Evolutionary conservation across 2,113 vertebrate species (phyloP).

Genomic region (Cottus gobio): DNA sequence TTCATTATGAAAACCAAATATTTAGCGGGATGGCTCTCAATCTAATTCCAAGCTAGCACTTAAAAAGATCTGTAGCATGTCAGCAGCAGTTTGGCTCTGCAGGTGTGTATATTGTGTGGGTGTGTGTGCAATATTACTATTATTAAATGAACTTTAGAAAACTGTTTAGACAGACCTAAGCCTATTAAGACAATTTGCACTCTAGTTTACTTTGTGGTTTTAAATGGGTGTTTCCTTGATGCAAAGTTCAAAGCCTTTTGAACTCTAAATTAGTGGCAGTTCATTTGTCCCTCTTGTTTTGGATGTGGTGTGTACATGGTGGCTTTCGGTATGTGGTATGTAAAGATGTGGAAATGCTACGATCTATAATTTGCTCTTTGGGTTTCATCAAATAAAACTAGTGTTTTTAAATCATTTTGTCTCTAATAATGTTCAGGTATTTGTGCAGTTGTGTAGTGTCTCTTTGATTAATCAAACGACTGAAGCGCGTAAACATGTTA

Average conservation of each 20-base stretch:
- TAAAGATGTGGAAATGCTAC: constrained; percentile 58
- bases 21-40: constrained; percentile 54
- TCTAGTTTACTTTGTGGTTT: constrained; percentile 50
- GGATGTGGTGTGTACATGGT: constrained; percentile 54
- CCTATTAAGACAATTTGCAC: constrained; percentile 59
- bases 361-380: constrained; percentile 64
- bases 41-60: constrained; percentile 83
- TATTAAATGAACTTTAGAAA: constrained; percentile 66
- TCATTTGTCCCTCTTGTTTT: constrained; percentile 21
- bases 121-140: constrained; percentile 80
- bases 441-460: neutral
- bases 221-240: constrained; percentile 32
- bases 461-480: neutral
- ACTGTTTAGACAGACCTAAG: neutral
- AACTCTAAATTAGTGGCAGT: constrained; percentile 39
- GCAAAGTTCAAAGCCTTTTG: constrained; percentile 28
- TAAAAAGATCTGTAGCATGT: constrained; percentile 83
- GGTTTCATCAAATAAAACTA: constrained; percentile 71
- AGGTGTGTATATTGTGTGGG: constrained; percentile 56
- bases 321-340: constrained; percentile 56
- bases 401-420: constrained; percentile 54
- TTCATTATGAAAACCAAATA: constrained; percentile 57
- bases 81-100: constrained; percentile 69
- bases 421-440: neutral
- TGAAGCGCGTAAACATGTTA: too few relatives aligned